phyloP scores from a whole-genome alignment of 2,888 invertebrate genomes.

The Boloria selene region DNA sequence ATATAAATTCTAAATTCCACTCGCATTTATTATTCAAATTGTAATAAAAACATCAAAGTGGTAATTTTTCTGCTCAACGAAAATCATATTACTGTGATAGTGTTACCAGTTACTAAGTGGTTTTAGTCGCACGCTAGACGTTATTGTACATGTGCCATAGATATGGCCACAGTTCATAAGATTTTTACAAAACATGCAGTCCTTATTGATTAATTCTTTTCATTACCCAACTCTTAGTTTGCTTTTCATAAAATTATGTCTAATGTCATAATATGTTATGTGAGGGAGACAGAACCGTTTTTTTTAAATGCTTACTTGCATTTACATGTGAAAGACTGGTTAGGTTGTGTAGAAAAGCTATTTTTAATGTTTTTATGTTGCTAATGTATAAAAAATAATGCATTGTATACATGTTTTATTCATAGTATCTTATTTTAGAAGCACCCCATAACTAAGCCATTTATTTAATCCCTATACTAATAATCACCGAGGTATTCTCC shows the following conservation, averaged over 20 bases:
- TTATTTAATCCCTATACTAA: neutral
- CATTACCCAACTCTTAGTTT: too few species aligned
- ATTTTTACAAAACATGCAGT: too few species aligned
- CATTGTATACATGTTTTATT: neutral
- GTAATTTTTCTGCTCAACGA: constrained; percentile 24
- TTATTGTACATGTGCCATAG: constrained; percentile 4
- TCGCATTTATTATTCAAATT: constrained; percentile 24
- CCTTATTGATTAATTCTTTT: too few species aligned
- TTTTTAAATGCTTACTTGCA: constrained; percentile 20
- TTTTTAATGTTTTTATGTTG: constrained; percentile 29
- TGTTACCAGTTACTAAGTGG: constrained; percentile 14
- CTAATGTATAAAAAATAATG: constrained; percentile 18
- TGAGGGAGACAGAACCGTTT: neutral
- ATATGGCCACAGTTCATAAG: too few species aligned
- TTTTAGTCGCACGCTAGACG: constrained; percentile 32
- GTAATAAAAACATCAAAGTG: constrained; percentile 12
- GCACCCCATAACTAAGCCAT: neutral
- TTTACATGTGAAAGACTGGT: constrained; percentile 36
- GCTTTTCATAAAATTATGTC: too few species aligned
- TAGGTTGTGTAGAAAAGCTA: constrained; percentile 35
- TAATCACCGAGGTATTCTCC: neutral
- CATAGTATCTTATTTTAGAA: constrained; percentile 8
- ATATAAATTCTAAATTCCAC: neutral
- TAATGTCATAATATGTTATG: neutral
- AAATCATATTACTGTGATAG: constrained; percentile 27